Percentiles rank a stretch among this genome's conserved stretches.
These are phyloP conservation scores for Agrochola lychnidis DNA, from an alignment of 2,888 invertebrate species.

Conservation along the genomic window DNA sequence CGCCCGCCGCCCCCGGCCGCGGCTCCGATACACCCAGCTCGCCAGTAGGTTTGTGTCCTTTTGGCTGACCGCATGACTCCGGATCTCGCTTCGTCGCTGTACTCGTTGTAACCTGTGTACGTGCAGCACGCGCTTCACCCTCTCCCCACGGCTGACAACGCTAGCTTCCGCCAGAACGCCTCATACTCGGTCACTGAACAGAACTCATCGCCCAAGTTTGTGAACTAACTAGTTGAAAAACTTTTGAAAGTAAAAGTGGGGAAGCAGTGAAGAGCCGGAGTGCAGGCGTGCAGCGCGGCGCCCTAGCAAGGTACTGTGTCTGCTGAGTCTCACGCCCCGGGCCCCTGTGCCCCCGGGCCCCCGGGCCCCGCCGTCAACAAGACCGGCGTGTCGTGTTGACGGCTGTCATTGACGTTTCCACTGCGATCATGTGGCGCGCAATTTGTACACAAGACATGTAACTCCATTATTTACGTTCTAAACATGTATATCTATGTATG, in stretches of 20 bases:
- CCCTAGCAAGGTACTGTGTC: slow-evolving; percentile 86
- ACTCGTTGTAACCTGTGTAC: slow-evolving; percentile 88
- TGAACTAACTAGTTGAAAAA: slow-evolving; percentile 80
- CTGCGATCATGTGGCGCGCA: slow-evolving; percentile 48
- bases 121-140: slow-evolving; percentile 87
- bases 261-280: slow-evolving; percentile 79
- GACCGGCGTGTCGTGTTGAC: slow-evolving; percentile 62
- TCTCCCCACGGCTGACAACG: slow-evolving; percentile 77
- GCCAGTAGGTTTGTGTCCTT: slow-evolving; percentile 91
- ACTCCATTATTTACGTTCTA: slow-evolving; percentile 44
- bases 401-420: slow-evolving; percentile 56
- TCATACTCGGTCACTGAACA: slow-evolving; percentile 74
- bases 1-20: slow-evolving; percentile 83
- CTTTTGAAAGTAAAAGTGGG: slow-evolving; percentile 79
- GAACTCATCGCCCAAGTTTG: slow-evolving; percentile 74
- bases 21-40: slow-evolving; percentile 84
- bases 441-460: slow-evolving; percentile 34
- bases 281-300: slow-evolving; percentile 82
- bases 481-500: slow-evolving; percentile 20
- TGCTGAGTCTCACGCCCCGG: slow-evolving; percentile 67
- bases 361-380: slow-evolving; percentile 40
- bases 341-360: slow-evolving; percentile 73
- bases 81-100: slow-evolving; percentile 90
- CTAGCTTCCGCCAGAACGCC: slow-evolving; percentile 85
- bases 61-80: slow-evolving; percentile 91